Base-by-base conservation (phyloP, 2,888 invertebrate species). In the Eumerus sabulonum region DNA sequence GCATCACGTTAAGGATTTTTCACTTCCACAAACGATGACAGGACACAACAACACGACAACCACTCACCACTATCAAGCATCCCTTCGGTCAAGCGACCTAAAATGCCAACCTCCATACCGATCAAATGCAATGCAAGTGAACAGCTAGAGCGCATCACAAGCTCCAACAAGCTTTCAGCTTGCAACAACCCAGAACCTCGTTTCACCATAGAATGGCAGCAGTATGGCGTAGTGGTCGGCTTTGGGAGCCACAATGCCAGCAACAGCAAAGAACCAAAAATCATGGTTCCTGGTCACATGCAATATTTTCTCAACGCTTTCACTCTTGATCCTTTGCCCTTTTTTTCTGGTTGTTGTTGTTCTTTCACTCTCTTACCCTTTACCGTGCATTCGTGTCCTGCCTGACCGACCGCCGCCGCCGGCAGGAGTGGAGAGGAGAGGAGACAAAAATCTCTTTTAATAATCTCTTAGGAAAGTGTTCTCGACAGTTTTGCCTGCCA, bases 361-460 rank as follows among this genome's bases (percentile, higher is more conserved):
- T n/a, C n/a, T n/a, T n/a, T n/a, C n/a, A n/a, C n/a, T n/a, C n/a
- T n/a, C n/a, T n/a, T n/a, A n/a, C n/a, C n/a, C n/a, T n/a, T n/a
- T n/a, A n/a, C n/a, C n/a, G n/a, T n/a, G n/a, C n/a, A n/a, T n/a
- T n/a, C n/a, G n/a, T n/a, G n/a, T n/a, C n/a, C n/a, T n/a, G n/a
- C 62, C 57, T 59, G 45, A 48, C 50, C 50, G 5, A 54, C 44
- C 54, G 35, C 60, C 72, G 63, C 74, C 63, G 45, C 63, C 73
- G n/a, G n/a, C n/a, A n/a, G n/a, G n/a, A n/a, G n/a, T n/a, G n/a
- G n/a, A n/a, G n/a, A 4, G 27, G 27, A 27, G 59, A 68, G 67
- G 68, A 79, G 79, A 74, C 79, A 74, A 74, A 79, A 79, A 79
- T 79, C 79, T 68, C 74, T 79, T 79, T 79, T 74, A 79, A 79